Evolutionary conservation across 2,797 vertebrate species (phyloP).

Genomic region (Cyclura pinguis): DNA sequence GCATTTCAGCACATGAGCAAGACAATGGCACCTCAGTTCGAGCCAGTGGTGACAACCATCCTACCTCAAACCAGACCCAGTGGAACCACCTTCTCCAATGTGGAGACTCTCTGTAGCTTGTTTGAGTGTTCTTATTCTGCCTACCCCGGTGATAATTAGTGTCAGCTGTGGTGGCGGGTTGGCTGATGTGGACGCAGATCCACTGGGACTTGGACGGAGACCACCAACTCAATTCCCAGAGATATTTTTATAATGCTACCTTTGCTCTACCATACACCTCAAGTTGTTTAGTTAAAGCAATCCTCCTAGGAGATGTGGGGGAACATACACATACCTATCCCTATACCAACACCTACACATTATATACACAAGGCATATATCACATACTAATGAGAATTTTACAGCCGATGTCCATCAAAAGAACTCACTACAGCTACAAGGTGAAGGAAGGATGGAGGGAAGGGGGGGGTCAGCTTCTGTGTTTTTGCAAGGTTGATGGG

Average conservation of each 20-base stretch:
- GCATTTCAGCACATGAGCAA: not conserved
- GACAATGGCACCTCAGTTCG: slow-evolving; percentile 18
- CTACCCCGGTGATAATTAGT: slow-evolving; percentile 12
- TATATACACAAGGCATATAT: slow-evolving; percentile 37
- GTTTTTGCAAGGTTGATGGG: slow-evolving; percentile 54
- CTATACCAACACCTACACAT: slow-evolving; percentile 42
- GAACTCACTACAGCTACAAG: slow-evolving; percentile 38
- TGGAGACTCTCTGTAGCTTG: not conserved
- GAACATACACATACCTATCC: slow-evolving; percentile 47
- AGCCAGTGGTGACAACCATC: not conserved
- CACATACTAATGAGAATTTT: slow-evolving; percentile 44
- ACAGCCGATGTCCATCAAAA: slow-evolving; percentile 48
- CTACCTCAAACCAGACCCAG: slow-evolving; percentile 21
- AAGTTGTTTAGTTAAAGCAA: slow-evolving; percentile 55
- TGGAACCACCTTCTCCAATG: not conserved
- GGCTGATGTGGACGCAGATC: slow-evolving; percentile 40
- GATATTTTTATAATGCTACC: slow-evolving; percentile 46
- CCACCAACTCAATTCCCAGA: slow-evolving; percentile 29
- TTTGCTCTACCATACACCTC: slow-evolving; percentile 39
- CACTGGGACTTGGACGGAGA: slow-evolving; percentile 5
- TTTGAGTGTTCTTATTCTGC: not conserved
- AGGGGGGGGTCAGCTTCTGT: not conserved
- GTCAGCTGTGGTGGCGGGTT: slow-evolving; percentile 7
- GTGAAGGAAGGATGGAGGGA: not conserved
- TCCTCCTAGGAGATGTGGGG: slow-evolving; percentile 47